Base-by-base conservation (phyloP, 2,113 vertebrate species). In the Misgurnus anguillicaudatus region DNA sequence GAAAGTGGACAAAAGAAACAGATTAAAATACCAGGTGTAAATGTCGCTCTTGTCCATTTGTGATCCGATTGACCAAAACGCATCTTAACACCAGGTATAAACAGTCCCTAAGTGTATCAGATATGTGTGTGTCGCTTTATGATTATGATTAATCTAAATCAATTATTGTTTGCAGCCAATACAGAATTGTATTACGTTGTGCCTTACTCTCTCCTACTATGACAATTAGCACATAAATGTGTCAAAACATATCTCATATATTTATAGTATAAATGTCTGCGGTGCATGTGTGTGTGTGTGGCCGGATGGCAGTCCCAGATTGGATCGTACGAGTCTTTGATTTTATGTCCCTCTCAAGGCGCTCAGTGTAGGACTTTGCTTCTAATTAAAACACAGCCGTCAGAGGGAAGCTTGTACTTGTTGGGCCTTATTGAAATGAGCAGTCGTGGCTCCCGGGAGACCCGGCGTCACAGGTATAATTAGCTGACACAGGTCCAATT, bases 351-450 rank as follows among this genome's bases (percentile, higher is more conserved):
- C 42, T 61, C 39, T 70, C 65, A 19, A 51, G 72, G 65, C 45
- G 10, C n/a, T 69, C 55, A 3, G 79, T 53, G 57, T 61, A 62
- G 61, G 48, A 74, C 78, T 80, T 31, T 19, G 55, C 55, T 78
- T 78, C 77, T 70, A 78, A 83, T 83, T 83, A 83, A 83, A 83
- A 72, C 51, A 72, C 31, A 51, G 64, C 41, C 31, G 57, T 75
- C 71, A 72, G 67, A 72, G 79, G 53, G 42, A 79, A 73, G 78
- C 71, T 48, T 58, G 77, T 62, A 47, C 67, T 83, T 80, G 67
- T 76, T 80, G 69, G 66, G 66, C 70, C 36, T 83, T 75, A 80
- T 83, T 83, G 67, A 83, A 80, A 83, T 80, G 57, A 80, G 75
- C 74, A 78, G 63, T 55, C 16, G 21, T 63, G 75, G 68, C 75